Evolutionary conservation across 1,140 invertebrate species (phyloP).

Genomic region (Chelonus insularis): DNA sequence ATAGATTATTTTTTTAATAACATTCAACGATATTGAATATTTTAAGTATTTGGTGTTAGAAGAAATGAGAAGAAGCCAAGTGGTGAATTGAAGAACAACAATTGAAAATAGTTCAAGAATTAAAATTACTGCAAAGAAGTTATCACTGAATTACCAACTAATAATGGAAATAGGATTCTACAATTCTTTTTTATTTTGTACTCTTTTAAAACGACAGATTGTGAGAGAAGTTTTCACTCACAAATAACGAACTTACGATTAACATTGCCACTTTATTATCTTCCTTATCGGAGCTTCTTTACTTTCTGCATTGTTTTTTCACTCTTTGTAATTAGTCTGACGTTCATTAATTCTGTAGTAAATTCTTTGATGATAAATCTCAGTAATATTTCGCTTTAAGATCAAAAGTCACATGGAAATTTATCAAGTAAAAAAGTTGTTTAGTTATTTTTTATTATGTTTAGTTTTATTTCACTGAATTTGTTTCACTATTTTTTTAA

Average conservation of each 20-base stretch:
- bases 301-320: background rate
- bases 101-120: background rate
- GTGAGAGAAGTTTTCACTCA: slow-evolving; percentile 32
- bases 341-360: background rate
- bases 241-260: slow-evolving; percentile 37
- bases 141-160: background rate
- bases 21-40: no score
- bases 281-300: background rate
- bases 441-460: no score
- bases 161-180: slow-evolving; percentile 4
- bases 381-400: no score
- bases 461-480: no score
- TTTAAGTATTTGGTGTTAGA: no score
- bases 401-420: no score
- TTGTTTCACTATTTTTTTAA: no score
- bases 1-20: no score
- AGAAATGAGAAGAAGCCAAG: no score
- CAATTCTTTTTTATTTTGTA: background rate
- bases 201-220: slow-evolving; percentile 31
- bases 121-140: background rate
- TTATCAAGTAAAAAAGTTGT: no score
- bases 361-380: background rate
- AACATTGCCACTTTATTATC: slow-evolving; percentile 40
- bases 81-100: no score
- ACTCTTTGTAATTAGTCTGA: background rate